Conservation (phyloP, 2,113 vertebrate genomes). For the Chionomys nivalis region DNA sequence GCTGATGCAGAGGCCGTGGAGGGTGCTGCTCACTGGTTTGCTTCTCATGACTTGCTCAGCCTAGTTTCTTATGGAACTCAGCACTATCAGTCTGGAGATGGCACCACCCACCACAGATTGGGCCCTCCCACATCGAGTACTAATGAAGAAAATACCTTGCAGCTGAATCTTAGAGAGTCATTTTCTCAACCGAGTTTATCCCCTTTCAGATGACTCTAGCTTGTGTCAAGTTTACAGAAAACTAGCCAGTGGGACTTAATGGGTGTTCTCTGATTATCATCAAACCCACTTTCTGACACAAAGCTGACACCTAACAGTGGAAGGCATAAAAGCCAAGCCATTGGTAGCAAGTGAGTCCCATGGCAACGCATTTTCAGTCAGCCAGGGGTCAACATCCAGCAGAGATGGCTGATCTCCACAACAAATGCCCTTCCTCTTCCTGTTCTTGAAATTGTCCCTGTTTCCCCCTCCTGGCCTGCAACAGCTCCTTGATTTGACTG, state of each 20-base stretch:
- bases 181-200: background rate
- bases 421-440: background rate
- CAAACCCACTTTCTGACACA: background rate
- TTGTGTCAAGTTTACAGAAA: background rate
- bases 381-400: background rate
- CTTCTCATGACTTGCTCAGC: background rate
- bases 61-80: background rate
- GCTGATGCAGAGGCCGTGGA: background rate
- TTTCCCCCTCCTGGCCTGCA: background rate
- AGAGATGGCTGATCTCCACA: background rate
- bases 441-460: fast-evolving
- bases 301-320: no score
- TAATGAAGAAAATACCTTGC: background rate
- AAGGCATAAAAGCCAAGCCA: background rate
- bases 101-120: background rate
- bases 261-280: background rate
- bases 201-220: background rate
- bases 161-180: background rate
- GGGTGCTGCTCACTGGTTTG: background rate
- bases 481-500: background rate
- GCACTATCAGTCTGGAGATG: no score
- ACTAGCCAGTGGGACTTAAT: background rate
- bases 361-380: background rate
- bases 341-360: no score
- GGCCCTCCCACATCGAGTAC: background rate